Conservation (phyloP, 2,888 invertebrate species). For the Barypeithes pellucidus region DNA sequence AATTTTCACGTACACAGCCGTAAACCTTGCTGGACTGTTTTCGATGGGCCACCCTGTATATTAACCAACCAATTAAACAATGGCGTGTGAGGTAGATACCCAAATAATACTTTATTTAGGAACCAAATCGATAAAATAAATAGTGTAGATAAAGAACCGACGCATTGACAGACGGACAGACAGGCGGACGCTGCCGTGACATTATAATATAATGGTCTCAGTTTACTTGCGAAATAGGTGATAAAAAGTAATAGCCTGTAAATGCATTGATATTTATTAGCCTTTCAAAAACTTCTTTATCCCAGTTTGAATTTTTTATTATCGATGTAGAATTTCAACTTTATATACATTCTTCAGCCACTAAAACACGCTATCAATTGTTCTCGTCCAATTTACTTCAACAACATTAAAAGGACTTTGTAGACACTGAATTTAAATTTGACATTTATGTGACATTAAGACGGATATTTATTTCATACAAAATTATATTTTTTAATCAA, state of each 20-base stretch:
- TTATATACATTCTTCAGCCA: slow-evolving; percentile 18
- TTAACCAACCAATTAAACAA: no score
- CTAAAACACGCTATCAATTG: slow-evolving; percentile 24
- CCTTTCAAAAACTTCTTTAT: slow-evolving; percentile 5
- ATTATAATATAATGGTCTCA: background rate
- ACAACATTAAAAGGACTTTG: slow-evolving; percentile 15
- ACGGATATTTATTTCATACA: background rate
- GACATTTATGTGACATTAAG: background rate
- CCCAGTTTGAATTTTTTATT: slow-evolving; percentile 13
- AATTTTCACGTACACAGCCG: no score
- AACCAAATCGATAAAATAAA: no score
- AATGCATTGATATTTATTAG: slow-evolving; percentile 3
- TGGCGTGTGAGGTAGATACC: no score
- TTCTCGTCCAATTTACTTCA: slow-evolving; percentile 20
- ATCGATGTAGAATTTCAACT: slow-evolving; percentile 7
- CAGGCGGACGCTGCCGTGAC: background rate
- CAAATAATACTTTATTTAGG: no score
- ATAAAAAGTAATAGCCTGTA: slow-evolving; percentile 13
- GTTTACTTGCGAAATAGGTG: background rate
- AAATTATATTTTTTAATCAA: no score
- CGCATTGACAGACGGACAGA: background rate
- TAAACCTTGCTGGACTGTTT: no score
- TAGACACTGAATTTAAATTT: slow-evolving; percentile 20
- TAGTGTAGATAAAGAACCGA: no score
- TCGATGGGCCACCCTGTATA: no score